Evolutionary conservation across 1,140 invertebrate genomes (phyloP).

Genomic region (Sitophilus oryzae): DNA sequence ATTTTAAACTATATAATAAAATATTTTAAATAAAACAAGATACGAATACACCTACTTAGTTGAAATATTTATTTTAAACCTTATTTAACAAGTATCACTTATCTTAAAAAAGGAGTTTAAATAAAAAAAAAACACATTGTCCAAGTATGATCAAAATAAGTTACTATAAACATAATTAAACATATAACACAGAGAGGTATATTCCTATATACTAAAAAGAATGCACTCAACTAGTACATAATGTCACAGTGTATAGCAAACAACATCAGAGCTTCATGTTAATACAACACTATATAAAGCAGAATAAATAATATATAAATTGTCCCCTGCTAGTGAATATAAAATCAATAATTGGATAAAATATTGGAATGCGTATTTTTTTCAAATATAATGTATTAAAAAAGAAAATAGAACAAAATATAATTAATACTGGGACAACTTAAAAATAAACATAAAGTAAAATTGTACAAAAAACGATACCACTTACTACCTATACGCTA

Average conservation of each 20-base stretch:
- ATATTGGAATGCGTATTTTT: too few species aligned
- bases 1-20: too few species aligned
- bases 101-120: slow-evolving; percentile 16
- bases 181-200: slow-evolving; percentile 25
- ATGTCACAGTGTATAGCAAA: slow-evolving; percentile 10
- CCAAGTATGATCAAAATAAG: slow-evolving; percentile 23
- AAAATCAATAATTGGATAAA: too few species aligned
- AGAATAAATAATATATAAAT: too few species aligned
- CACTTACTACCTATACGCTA: too few species aligned
- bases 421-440: too few species aligned
- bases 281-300: too few species aligned
- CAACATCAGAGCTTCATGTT: neutral
- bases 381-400: too few species aligned
- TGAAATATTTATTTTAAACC: slow-evolving; percentile 27
- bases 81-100: slow-evolving; percentile 28
- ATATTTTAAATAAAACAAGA: neutral
- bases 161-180: slow-evolving; percentile 24
- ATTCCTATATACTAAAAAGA: slow-evolving; percentile 22
- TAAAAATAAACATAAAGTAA: too few species aligned
- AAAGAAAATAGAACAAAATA: too few species aligned
- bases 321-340: too few species aligned
- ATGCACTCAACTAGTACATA: slow-evolving; percentile 12
- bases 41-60: slow-evolving; percentile 4
- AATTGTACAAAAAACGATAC: too few species aligned
- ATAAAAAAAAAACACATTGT: slow-evolving; percentile 21